phyloP scores from a whole-genome alignment of 2,113 vertebrate genomes.

The Pristiophorus japonicus region DNA sequence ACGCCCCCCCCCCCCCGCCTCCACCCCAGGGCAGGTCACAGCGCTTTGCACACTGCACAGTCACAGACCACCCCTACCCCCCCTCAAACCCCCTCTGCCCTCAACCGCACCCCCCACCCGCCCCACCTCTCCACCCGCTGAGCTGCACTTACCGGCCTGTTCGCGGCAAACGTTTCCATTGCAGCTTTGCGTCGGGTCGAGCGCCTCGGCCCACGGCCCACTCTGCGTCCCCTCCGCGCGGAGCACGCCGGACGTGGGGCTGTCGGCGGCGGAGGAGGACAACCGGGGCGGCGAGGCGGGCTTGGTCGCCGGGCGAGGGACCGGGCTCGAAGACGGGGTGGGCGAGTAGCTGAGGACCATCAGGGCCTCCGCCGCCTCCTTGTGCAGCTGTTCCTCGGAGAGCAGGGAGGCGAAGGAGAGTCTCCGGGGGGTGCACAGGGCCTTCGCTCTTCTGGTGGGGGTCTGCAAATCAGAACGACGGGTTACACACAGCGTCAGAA shows the following conservation, averaged over 20 bases:
- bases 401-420: constrained; percentile 34
- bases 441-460: not conserved
- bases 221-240: not conserved
- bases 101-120: too few species aligned
- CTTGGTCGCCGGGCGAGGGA: constrained; percentile 18
- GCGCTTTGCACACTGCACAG: too few species aligned
- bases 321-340: constrained; percentile 39
- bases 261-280: constrained; percentile 37
- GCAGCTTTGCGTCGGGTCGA: not conserved
- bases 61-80: not conserved
- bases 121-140: too few species aligned
- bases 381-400: constrained; percentile 48
- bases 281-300: not conserved
- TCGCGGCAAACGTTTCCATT: not conserved
- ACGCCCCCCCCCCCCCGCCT: too few species aligned
- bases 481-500: too few species aligned
- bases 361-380: constrained; percentile 53
- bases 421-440: not conserved
- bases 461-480: too few species aligned
- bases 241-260: too few species aligned
- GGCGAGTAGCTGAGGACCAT: constrained; percentile 52
- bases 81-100: not conserved
- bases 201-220: not conserved
- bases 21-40: too few species aligned
- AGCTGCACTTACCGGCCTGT: not conserved